phyloP scores from a whole-genome alignment of 2,113 vertebrate species.

The Hylia prasina region DNA sequence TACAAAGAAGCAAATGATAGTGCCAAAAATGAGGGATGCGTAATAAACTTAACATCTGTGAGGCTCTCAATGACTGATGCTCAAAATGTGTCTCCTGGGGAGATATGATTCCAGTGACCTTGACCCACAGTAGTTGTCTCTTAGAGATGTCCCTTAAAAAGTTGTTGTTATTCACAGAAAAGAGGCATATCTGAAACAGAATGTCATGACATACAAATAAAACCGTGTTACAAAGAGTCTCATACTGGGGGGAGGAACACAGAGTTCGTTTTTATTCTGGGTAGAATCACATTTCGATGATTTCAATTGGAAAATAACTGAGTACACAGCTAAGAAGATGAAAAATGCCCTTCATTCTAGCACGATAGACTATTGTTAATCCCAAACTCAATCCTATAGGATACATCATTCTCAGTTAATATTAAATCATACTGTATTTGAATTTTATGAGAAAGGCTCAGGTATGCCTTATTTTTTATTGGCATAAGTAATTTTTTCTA shows the following conservation, averaged over 20 bases:
- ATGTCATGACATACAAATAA: background rate
- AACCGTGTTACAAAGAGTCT: background rate
- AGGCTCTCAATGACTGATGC: background rate
- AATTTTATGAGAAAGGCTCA: background rate
- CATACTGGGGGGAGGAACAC: background rate
- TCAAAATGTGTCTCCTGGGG: background rate
- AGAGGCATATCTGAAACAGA: background rate
- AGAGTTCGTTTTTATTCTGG: background rate
- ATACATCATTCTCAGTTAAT: background rate
- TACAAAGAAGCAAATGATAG: background rate
- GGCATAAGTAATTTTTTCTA: background rate
- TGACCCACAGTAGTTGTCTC: background rate
- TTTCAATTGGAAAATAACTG: background rate
- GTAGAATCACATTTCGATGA: background rate
- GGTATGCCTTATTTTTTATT: background rate
- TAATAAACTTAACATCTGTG: slow-evolving; percentile 1
- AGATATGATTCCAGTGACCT: background rate
- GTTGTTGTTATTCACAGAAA: background rate
- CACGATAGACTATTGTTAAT: background rate
- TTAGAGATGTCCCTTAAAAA: background rate
- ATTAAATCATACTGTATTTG: background rate
- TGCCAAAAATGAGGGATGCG: background rate
- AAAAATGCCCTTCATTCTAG: background rate
- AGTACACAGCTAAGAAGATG: background rate
- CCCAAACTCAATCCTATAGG: background rate